Evolutionary conservation across 37 sponge, comb jelly and placozoan species (phyloP), one percentile per base, ranked within the genome.

Genomic region (Amphimedon queenslandica): DNA sequence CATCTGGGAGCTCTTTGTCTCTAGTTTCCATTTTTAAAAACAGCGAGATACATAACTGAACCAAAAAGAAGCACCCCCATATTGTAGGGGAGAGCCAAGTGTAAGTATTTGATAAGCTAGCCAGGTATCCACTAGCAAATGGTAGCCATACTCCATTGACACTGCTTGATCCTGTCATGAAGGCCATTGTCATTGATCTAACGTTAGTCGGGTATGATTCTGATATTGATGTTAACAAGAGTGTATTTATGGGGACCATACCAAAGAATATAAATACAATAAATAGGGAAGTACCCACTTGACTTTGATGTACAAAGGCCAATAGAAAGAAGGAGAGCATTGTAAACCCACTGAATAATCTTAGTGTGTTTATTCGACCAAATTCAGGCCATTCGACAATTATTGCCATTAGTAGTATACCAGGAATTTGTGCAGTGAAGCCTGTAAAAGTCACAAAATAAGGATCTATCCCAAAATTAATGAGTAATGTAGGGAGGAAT

Each of bases 321-420:
- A 87, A 71, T 5, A 81, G 60, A 2, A 81, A 53, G 21, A 81
- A 67, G 40, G 38, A 87, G 4, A 66, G 23, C 0, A 41, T 56
- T 37, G 71, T 34, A 32, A 77, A 3, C 1, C 56, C 21, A 20
- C 73, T 55, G 32, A 61, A 81, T 10, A 80, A 24, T 23, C 88
- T 37, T 3, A 87, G 35, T 2, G 88, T 67, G 63, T 87, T 81
- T 3, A 87, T 65, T 57, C 88, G 25, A 2, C 88, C 88, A 21
- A 87, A 65, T 66, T 36, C 18, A 1, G 61, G 73, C 88, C 82
- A 87, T 33, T 87, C 88, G 1, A 72, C 70, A 37, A 87, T 81
- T 29, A 87, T 81, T 16, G 81, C 40, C 56, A 87, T 55, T 34
- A 87, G 69, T 1, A 81, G 34, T 3, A 81, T 77, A 40, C 88